phyloP scores from a whole-genome alignment of 2,888 invertebrate species.

The Mylabris sibirica region DNA sequence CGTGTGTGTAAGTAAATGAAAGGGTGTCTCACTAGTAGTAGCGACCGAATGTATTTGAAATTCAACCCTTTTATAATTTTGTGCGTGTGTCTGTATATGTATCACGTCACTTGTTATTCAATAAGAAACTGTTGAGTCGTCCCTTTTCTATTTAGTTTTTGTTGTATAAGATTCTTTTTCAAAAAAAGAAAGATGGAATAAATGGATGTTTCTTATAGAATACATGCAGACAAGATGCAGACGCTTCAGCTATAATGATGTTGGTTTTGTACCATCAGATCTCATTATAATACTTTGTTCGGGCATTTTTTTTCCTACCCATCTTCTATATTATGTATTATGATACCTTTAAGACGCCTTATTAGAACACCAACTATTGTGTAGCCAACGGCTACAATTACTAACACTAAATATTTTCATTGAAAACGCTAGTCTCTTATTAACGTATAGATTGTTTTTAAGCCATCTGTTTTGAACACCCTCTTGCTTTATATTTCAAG shows the following conservation, averaged over 20 bases:
- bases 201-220: conserved; percentile 35
- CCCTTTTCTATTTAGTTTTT: conserved; percentile 44
- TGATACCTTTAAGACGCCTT: conserved; percentile 18
- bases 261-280: conserved; percentile 40
- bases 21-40: conserved; percentile 41
- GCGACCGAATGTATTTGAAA: conserved; percentile 37
- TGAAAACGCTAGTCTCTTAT: background rate
- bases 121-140: conserved; percentile 35
- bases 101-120: conserved; percentile 41
- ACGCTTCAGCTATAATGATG: conserved; percentile 41
- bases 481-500: background rate
- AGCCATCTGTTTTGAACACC: background rate
- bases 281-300: conserved; percentile 40
- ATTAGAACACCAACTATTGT: conserved; percentile 19
- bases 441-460: background rate
- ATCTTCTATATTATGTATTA: conserved; percentile 19
- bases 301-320: conserved; percentile 14
- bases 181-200: conserved; percentile 29
- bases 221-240: conserved; percentile 39
- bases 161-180: conserved; percentile 19
- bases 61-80: conserved; percentile 33
- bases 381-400: background rate
- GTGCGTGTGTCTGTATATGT: conserved; percentile 38
- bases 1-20: conserved; percentile 31
- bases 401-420: background rate